These are phyloP conservation scores for Stichodactyla mertensii DNA, from an alignment of 64 coral and sea anemone species.

Conservation along the genomic window DNA sequence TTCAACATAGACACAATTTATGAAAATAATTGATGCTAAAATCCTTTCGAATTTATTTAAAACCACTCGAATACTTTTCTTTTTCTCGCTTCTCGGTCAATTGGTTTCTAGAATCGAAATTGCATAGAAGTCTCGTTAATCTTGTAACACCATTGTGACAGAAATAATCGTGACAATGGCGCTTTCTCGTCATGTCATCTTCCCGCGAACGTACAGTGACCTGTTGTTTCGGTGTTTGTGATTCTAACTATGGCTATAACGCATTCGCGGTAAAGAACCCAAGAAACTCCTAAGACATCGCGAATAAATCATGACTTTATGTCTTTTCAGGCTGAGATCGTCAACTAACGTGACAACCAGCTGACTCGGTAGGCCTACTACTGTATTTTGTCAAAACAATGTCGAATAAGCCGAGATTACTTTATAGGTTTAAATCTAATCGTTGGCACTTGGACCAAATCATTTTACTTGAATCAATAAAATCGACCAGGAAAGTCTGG, in stretches of 20 bases:
- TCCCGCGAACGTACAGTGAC: constrained; percentile 28
- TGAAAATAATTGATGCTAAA: constrained; percentile 7
- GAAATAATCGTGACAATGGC: constrained; percentile 21
- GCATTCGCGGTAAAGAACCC: neutral
- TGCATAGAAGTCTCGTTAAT: neutral
- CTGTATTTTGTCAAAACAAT: constrained; percentile 18
- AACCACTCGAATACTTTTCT: neutral
- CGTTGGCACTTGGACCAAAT: neutral
- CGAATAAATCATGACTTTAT: neutral
- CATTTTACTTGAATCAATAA: neutral
- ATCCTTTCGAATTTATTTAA: constrained; percentile 3
- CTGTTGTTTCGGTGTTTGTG: constrained; percentile 12
- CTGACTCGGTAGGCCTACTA: neutral
- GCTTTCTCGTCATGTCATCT: constrained; percentile 13
- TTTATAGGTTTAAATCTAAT: neutral
- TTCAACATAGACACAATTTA: constrained; percentile 13
- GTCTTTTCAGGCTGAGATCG: neutral
- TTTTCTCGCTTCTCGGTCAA: neutral
- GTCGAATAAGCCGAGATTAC: neutral
- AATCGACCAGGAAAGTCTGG: neutral
- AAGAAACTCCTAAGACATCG: neutral
- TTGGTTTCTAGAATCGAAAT: neutral
- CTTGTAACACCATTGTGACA: constrained; percentile 11
- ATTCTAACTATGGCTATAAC: constrained; percentile 31
- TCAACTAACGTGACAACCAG: constrained; percentile 2